Evolutionary conservation across 2,888 invertebrate genomes (phyloP), one percentile per base, ranked within the genome.

Genomic region (Amphimallon solstitiale): DNA sequence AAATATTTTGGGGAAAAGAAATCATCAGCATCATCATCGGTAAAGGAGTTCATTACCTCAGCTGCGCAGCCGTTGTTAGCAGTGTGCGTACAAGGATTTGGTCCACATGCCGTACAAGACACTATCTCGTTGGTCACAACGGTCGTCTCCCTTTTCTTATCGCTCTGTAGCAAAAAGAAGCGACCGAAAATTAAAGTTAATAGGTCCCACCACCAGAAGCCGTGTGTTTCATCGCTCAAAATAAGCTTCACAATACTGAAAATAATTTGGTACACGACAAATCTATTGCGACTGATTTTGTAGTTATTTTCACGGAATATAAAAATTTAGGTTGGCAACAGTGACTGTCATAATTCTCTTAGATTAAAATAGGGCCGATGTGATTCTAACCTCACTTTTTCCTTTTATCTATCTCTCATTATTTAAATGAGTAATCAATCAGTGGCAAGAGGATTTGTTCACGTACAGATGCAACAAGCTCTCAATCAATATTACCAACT

Each of bases 61-160:
- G 92, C 86, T 66, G 93, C 92, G 78, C 94, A 93, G 78, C 94
- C 93, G 80, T 94, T 94, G 81, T 93, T 94, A 65, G 92, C 89
- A 65, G 93, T 90, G 83, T 94, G 94, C 65, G 93, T 93, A 81
- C 94, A 94, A 29, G 92, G 91, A 78, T 91, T 92, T 51, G 92
- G 90, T 75, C 89, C 89, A 81, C 94, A 94, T 73, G 90, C 89
- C 68, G 94, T 90, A 81, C 94, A 94, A 70, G 92, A 88, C 68
- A 94, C 92, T 76, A 94, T 89, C 83, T 94, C 94, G 77, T 82
- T 82, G 68, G 92, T 92, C 66, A 91, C 90, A 72, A 90, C 89
- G 56, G 90, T 89, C 62, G 91, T 89, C 78, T 93, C 93, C 75
- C 92, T 87, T 84, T 93, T 92, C 86, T 93, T 93, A 84, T 93